Conservation (phyloP, 2,888 invertebrate species). For the Octonoba sinensis region DNA sequence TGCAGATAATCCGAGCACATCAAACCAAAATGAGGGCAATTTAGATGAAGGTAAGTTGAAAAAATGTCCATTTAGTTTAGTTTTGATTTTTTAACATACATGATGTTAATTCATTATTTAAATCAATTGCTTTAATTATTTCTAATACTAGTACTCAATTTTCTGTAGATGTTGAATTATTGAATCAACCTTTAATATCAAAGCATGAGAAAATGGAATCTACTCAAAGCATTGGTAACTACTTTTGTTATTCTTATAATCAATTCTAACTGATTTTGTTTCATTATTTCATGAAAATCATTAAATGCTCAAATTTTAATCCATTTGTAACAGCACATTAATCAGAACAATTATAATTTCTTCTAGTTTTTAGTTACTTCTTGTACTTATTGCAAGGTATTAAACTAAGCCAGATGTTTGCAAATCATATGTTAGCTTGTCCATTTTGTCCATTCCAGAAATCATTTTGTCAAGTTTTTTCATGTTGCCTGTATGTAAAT, state of each 20-base stretch:
- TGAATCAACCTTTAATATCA: slow-evolving; percentile 23
- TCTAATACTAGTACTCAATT: background rate
- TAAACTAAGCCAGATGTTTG: no score
- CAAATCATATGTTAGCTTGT: no score
- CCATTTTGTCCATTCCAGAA: no score
- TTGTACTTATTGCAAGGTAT: no score
- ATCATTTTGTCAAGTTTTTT: no score
- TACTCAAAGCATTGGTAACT: slow-evolving; percentile 9
- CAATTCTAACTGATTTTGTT: background rate
- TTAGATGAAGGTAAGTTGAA: background rate
- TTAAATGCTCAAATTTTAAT: no score
- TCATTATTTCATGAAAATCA: background rate
- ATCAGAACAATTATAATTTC: no score
- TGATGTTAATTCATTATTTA: background rate
- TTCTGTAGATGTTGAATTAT: slow-evolving; percentile 34
- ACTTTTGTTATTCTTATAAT: no score
- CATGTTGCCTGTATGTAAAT: no score
- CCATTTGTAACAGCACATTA: no score
- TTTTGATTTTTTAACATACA: background rate
- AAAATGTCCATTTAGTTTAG: slow-evolving; percentile 1
- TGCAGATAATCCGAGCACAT: background rate
- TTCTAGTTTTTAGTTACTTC: no score
- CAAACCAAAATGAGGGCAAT: background rate
- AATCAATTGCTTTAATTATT: no score
- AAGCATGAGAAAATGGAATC: slow-evolving; percentile 3